Evolutionary conservation across 2,888 invertebrate species (phyloP).

Genomic region (Dione vanillae): DNA sequence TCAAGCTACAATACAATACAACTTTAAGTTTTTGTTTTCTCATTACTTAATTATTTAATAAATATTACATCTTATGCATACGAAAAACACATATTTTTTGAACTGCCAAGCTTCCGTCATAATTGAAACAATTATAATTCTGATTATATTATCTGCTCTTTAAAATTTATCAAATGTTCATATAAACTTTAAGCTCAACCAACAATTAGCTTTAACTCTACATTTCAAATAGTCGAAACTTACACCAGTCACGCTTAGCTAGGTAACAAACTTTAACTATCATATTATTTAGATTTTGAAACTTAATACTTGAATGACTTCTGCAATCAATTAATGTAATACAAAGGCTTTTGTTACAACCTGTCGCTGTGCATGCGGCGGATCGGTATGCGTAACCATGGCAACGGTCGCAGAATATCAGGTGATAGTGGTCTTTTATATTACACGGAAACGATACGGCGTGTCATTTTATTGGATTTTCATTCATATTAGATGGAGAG

Average conservation of each 20-base stretch:
- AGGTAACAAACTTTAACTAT: constrained; percentile 19
- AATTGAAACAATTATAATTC: too few relatives aligned
- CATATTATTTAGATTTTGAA: constrained; percentile 27
- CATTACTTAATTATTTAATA: too few relatives aligned
- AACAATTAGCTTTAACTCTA: background rate
- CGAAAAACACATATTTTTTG: too few relatives aligned
- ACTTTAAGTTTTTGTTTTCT: too few relatives aligned
- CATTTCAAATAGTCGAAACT: constrained; percentile 1
- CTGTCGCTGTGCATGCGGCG: constrained; percentile 60
- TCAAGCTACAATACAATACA: too few relatives aligned
- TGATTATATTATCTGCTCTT: too few relatives aligned
- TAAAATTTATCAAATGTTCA: too few relatives aligned
- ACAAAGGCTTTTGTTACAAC: constrained; percentile 74
- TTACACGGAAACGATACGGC: constrained; percentile 26
- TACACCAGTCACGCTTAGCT: constrained; percentile 21
- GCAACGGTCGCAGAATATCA: constrained; percentile 53
- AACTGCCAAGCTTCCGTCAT: too few relatives aligned
- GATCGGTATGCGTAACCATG: constrained; percentile 63
- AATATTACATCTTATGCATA: too few relatives aligned
- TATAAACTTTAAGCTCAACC: too few relatives aligned
- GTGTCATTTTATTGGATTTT: background rate
- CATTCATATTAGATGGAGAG: background rate
- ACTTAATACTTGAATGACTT: constrained; percentile 39
- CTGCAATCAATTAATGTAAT: constrained; percentile 46
- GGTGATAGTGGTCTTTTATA: constrained; percentile 37